These are phyloP conservation scores for Syngnathoides biaculeatus DNA, from an alignment of 2,113 vertebrate species.

Conservation along the genomic window DNA sequence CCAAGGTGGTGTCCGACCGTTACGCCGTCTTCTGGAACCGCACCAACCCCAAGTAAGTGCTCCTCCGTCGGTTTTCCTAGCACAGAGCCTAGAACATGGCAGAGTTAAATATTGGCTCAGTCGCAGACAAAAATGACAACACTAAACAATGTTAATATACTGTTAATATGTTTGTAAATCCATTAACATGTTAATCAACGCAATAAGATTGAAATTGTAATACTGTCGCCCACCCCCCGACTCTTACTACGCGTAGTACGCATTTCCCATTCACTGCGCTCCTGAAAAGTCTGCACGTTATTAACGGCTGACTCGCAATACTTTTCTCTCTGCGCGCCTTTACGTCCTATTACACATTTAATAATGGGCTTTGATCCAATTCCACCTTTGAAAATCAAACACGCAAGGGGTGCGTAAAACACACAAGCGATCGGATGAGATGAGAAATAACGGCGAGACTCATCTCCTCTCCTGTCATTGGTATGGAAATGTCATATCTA, in stretches of 20 bases:
- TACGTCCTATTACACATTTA: constrained; percentile 28
- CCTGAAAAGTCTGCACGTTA: not conserved
- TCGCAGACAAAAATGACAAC: not conserved
- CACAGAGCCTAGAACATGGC: not conserved
- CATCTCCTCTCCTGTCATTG: constrained; percentile 15
- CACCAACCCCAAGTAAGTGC: constrained; percentile 86
- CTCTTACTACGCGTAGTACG: not conserved
- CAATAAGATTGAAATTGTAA: not conserved
- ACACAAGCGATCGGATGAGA: not conserved
- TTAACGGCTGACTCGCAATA: not conserved
- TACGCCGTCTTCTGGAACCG: constrained; percentile 97
- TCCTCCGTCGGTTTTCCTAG: not conserved
- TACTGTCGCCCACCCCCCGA: not conserved
- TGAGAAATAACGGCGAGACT: constrained; percentile 19
- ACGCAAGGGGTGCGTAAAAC: not conserved
- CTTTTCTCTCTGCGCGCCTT: not conserved
- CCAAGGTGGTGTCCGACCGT: constrained; percentile 92
- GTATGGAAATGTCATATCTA: not conserved
- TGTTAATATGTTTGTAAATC: not conserved
- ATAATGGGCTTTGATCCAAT: constrained; percentile 5
- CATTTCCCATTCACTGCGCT: not conserved
- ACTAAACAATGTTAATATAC: not conserved
- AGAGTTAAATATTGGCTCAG: not conserved
- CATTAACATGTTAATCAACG: not conserved
- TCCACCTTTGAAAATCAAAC: constrained; percentile 10